A percentile compares a stretch with the other conserved stretches of the same genome.
Conservation (phyloP, 2,888 invertebrate species). For the Epistrophe grossulariae region DNA sequence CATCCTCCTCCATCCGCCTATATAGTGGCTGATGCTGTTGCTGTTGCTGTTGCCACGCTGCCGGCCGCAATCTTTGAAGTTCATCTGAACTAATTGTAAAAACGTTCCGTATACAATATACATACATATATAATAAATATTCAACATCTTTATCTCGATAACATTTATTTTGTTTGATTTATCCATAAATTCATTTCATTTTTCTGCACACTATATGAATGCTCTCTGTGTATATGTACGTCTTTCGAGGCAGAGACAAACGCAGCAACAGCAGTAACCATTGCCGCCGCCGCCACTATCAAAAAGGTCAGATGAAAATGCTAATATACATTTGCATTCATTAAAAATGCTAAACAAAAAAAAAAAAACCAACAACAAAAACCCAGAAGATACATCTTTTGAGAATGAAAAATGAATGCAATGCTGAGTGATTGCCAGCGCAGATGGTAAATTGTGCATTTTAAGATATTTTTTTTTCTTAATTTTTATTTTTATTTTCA, state of each 20-base stretch:
- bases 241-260: background rate
- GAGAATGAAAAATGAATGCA: slow-evolving; percentile 49
- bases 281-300: slow-evolving; percentile 33
- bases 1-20: background rate
- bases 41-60: background rate
- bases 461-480: slow-evolving; percentile 6
- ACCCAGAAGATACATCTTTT: slow-evolving; percentile 30
- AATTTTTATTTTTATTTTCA: background rate
- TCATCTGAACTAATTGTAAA: slow-evolving; percentile 53
- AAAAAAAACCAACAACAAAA: background rate
- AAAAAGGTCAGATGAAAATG: slow-evolving; percentile 59
- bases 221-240: background rate
- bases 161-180: slow-evolving; percentile 55
- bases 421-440: slow-evolving; percentile 40
- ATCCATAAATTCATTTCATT: slow-evolving; percentile 62
- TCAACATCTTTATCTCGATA: slow-evolving; percentile 47
- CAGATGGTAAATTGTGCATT: slow-evolving; percentile 44
- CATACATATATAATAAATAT: slow-evolving; percentile 16
- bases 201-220: slow-evolving; percentile 5
- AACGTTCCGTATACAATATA: slow-evolving; percentile 6
- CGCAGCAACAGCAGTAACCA: background rate
- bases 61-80: slow-evolving; percentile 62
- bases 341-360: slow-evolving; percentile 42
- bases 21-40: too few species aligned
- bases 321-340: slow-evolving; percentile 45